These are phyloP conservation scores for Epinotia demarniana DNA, from an alignment of 2,888 invertebrate species.

Conservation along the genomic window DNA sequence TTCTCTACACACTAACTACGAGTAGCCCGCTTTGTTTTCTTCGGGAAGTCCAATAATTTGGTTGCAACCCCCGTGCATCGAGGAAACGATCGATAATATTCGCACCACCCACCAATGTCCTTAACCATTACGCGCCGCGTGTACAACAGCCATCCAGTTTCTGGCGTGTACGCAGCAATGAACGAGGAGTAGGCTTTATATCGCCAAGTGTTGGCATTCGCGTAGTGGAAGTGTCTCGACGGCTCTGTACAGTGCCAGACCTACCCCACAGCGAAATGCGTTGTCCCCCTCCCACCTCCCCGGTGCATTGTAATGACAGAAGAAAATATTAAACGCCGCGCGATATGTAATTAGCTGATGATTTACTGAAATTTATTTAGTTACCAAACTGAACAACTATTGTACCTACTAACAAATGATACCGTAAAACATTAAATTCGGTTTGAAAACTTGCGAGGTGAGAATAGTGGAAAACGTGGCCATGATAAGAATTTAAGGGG, in stretches of 20 bases:
- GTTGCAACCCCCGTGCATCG: slow-evolving; percentile 59
- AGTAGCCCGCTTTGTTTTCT: slow-evolving; percentile 68
- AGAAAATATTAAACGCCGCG: slow-evolving; percentile 48
- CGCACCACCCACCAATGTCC: not conserved
- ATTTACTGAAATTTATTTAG: too few relatives aligned
- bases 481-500: too few relatives aligned
- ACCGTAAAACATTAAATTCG: too few relatives aligned
- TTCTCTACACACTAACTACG: slow-evolving; percentile 55
- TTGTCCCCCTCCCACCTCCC: slow-evolving; percentile 58
- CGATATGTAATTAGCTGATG: not conserved
- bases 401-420: too few relatives aligned
- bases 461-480: too few relatives aligned
- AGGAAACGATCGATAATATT: slow-evolving; percentile 34
- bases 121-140: slow-evolving; percentile 53
- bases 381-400: too few relatives aligned
- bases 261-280: slow-evolving; percentile 73
- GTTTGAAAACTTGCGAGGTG: too few relatives aligned
- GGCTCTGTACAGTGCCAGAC: slow-evolving; percentile 64
- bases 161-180: slow-evolving; percentile 52
- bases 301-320: slow-evolving; percentile 61
- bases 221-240: slow-evolving; percentile 65
- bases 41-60: slow-evolving; percentile 73
- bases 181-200: slow-evolving; percentile 20
- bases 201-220: slow-evolving; percentile 45
- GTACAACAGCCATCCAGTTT: accelerated